Evolutionary conservation across 2,113 vertebrate genomes (phyloP).

Genomic region (Zosterops pallidus): DNA sequence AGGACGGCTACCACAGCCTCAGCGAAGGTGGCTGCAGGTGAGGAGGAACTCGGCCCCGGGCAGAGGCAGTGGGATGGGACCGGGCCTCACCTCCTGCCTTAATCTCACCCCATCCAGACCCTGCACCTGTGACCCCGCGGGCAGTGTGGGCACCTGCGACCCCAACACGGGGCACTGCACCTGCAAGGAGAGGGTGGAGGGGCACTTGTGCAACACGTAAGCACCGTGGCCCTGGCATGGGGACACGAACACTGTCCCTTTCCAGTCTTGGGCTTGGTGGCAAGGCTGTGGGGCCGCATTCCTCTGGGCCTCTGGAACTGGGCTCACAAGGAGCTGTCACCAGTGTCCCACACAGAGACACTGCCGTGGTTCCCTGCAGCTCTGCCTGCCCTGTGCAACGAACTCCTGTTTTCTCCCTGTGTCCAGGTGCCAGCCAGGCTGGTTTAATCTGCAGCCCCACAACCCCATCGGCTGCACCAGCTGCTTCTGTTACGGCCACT

Average conservation of each 20-base stretch:
- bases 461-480: conserved; percentile 82
- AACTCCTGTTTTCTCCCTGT: not conserved
- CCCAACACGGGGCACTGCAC: conserved; percentile 81
- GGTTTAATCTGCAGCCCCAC: conserved; percentile 82
- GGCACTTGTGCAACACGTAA: conserved; percentile 85
- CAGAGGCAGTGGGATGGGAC: not conserved
- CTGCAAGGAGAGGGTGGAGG: conserved; percentile 88
- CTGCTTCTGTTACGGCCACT: conserved; percentile 94
- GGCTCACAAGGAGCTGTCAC: not conserved
- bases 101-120: conserved; percentile 60
- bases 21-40: conserved; percentile 91
- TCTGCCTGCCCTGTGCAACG: not conserved
- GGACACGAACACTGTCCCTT: not conserved
- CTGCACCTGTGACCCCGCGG: conserved; percentile 79
- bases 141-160: conserved; percentile 82
- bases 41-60: not conserved
- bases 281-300: not conserved
- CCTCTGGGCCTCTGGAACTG: not conserved
- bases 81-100: rapidly evolving
- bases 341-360: no score
- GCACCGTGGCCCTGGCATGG: rapidly evolving
- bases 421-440: conserved; percentile 87
- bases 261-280: no score
- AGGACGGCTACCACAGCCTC: conserved; percentile 87
- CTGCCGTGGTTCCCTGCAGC: not conserved